Evolutionary conservation across 1,140 invertebrate genomes (phyloP).

Genomic region (Polypedilum pembai): DNA sequence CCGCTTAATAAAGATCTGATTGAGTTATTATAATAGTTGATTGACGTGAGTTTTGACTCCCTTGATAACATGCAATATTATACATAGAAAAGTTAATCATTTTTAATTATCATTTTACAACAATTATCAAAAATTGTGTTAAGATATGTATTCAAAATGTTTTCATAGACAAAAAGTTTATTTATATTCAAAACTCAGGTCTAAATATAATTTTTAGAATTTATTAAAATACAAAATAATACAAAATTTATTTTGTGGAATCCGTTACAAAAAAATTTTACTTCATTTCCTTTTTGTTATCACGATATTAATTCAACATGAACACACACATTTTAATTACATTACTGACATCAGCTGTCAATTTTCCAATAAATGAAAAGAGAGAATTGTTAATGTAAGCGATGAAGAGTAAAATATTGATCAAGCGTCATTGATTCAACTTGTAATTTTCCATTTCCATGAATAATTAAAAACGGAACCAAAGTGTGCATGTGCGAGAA

Average conservation of each 20-base stretch:
- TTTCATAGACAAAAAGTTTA: too few species aligned
- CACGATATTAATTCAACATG: too few species aligned
- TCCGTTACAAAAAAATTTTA: too few species aligned
- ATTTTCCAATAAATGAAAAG: neutral
- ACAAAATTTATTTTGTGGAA: too few species aligned
- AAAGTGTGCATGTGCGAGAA: neutral
- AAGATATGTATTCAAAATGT: too few species aligned
- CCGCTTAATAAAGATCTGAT: too few species aligned
- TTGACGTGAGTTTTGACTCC: too few species aligned
- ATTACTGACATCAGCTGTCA: conserved; percentile 16
- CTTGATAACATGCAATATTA: neutral
- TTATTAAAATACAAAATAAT: too few species aligned
- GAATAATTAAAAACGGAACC: neutral
- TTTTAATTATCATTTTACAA: neutral
- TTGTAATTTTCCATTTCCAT: neutral
- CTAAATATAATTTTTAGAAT: too few species aligned
- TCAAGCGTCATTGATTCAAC: neutral
- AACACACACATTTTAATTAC: neutral
- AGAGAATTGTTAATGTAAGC: neutral
- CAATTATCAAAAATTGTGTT: neutral
- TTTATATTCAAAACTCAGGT: too few species aligned
- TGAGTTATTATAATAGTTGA: too few species aligned
- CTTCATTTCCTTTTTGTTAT: neutral
- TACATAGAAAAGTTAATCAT: neutral
- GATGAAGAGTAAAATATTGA: neutral